Conservation (phyloP, 2,797 vertebrate genomes). For the Sebastes taczanowskii region DNA sequence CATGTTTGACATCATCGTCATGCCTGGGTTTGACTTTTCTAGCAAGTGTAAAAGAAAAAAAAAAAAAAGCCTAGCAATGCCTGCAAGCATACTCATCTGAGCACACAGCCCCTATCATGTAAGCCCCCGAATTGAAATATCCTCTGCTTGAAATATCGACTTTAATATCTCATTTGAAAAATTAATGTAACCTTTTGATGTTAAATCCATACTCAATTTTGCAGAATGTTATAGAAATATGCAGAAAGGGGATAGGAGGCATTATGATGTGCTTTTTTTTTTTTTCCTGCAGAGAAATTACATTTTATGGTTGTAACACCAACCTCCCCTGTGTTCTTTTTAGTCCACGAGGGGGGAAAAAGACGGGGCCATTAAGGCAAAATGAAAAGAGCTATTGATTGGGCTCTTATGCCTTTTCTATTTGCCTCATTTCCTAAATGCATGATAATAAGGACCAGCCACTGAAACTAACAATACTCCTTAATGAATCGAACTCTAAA, state of each 20-base stretch:
- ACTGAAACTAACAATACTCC: conserved; percentile 93
- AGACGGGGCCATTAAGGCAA: conserved; percentile 92
- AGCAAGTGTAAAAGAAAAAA: conserved; percentile 70
- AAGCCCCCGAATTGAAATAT: conserved; percentile 96
- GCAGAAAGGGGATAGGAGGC: conserved; percentile 87
- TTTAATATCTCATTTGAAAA: conserved; percentile 99
- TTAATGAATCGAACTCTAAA: conserved; percentile 96
- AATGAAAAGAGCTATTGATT: conserved; percentile 99
- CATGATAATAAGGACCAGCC: conserved; percentile 95
- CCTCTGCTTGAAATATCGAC: conserved; percentile 99
- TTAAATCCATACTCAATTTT: conserved; percentile 99
- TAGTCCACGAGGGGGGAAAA: conserved; percentile 81
- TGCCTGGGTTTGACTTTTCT: conserved; percentile 87
- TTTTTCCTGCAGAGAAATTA: conserved; percentile 97
- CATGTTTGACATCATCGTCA: conserved; percentile 55
- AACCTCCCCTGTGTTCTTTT: conserved; percentile 95
- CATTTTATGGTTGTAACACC: conserved; percentile 94
- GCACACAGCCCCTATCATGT: conserved; percentile 89
- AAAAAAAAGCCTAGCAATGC: conserved; percentile 63
- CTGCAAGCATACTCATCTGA: conserved; percentile 87
- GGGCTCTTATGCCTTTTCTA: conserved; percentile 96
- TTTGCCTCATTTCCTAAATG: conserved; percentile 97
- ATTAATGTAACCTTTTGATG: conserved; percentile 99
- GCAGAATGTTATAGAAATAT: conserved; percentile 99
- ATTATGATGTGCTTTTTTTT: conserved; percentile 90